Conservation (phyloP, 1,140 invertebrate species). For the Papilio polytes region DNA sequence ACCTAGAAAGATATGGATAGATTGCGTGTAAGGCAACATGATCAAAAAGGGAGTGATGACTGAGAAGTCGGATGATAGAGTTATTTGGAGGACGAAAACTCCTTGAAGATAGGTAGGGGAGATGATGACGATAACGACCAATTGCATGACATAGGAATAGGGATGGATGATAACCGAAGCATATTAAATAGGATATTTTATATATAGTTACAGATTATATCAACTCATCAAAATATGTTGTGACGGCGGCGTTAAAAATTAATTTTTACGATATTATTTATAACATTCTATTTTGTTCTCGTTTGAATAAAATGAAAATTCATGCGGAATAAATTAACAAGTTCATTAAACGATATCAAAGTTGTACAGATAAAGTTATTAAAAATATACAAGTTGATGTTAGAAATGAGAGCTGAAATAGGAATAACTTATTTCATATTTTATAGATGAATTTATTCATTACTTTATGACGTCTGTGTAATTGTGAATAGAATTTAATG, state of each 20-base stretch:
- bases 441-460: not conserved
- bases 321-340: conserved; percentile 30
- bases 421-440: not conserved
- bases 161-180: too few species aligned
- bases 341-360: conserved; percentile 4
- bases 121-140: too few species aligned
- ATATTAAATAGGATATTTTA: not conserved
- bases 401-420: not conserved
- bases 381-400: not conserved
- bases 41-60: too few species aligned
- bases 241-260: not conserved
- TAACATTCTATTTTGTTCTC: conserved; percentile 28
- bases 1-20: too few species aligned
- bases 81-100: too few species aligned
- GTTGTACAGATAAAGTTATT: not conserved
- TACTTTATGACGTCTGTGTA: not conserved
- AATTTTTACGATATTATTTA: conserved; percentile 4
- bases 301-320: conserved; percentile 37
- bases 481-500: not conserved
- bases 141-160: too few species aligned
- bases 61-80: too few species aligned
- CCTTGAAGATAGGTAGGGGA: too few species aligned
- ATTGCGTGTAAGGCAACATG: too few species aligned
- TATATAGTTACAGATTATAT: not conserved
- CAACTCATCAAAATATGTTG: not conserved